A percentile compares a stretch with the other conserved stretches of the same genome.
Evolutionary conservation across 2,888 invertebrate genomes (phyloP).

Genomic region (Cheilosia urbana): DNA sequence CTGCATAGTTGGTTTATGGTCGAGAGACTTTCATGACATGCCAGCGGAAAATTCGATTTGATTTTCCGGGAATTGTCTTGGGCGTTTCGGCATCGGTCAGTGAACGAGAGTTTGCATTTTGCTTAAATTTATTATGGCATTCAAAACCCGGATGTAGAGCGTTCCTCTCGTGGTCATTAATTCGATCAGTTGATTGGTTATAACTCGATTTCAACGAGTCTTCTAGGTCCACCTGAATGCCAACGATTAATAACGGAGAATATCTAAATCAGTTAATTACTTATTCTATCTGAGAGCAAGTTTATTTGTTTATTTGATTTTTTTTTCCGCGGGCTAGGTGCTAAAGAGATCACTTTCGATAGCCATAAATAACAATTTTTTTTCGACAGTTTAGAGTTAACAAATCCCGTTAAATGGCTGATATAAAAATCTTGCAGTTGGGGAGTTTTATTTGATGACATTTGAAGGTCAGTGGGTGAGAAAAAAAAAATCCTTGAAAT

Average conservation of each 20-base stretch:
- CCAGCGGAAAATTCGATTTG: constrained; percentile 62
- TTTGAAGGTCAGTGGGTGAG: not conserved
- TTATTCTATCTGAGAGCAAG: not conserved
- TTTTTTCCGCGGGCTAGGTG: not conserved
- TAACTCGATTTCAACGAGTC: constrained; percentile 5
- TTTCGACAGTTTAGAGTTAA: not conserved
- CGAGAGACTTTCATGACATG: constrained; percentile 59
- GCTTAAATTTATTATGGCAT: not conserved
- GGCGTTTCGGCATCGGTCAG: constrained; percentile 29
- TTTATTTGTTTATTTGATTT: constrained; percentile 14
- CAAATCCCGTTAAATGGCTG: not conserved
- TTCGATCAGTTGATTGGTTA: constrained; percentile 15
- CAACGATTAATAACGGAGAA: not conserved
- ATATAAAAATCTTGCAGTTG: not conserved
- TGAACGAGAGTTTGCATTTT: constrained; percentile 6
- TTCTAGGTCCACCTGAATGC: not conserved
- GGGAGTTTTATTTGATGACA: not conserved
- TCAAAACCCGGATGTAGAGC: constrained; percentile 42
- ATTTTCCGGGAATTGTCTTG: constrained; percentile 74
- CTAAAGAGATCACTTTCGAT: constrained; percentile 39
- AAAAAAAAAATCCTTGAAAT: no score
- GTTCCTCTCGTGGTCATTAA: constrained; percentile 13
- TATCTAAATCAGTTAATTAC: not conserved
- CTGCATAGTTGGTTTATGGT: constrained; percentile 30
- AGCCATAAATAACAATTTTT: constrained; percentile 1